Evolutionary conservation across 2,888 invertebrate genomes (phyloP), one percentile per base, ranked within the genome.

Genomic region (Phortica magna): DNA sequence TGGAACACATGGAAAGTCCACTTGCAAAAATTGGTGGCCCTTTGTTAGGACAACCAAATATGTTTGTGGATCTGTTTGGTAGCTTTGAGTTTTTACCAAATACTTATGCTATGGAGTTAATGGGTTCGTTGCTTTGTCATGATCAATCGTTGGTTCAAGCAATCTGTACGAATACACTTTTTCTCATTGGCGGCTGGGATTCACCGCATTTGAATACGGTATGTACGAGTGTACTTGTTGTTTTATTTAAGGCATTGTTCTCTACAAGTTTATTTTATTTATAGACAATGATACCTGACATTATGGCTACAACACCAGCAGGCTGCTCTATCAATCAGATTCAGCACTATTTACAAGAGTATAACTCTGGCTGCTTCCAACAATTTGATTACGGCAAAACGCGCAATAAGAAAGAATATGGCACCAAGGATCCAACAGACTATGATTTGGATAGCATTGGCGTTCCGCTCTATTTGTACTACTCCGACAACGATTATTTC

Each of bases 1-100:
- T 89, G 85, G 84, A 80, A 10, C 76, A 89, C 70, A 85, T 84
- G 87, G 83, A 86, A 31, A 83, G 86, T 57, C 88, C 96, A 0
- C 7, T 96, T 72, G 87, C 84, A 67, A 92, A 93, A 77, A 91
- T 94, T 48, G 89, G 96, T 0, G 95, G 95, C 0, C 95, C 94
- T 7, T 43, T 89, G 9, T 39, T 89, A 3, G 89, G 89, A 17
- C 87, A 90, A 9, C 85, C 90, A 5, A 90, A 88, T 55, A 82
- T 82, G 0, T 77, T 87, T 1, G 80, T 84, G 5, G 89, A 87
- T 76, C 41, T 90, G 0, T 84, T 87, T 17, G 90, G 90, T 3
- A 88, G 83, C 70, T 80, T 83, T 2, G 90, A 89, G 17, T 89
- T 90, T 19, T 0, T 87, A 22, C 89, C 90, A 5, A 89, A 76